Evolutionary conservation across 1,140 invertebrate genomes (phyloP), one percentile per base, ranked within the genome.

Genomic region (Rhizoglyphus robini): DNA sequence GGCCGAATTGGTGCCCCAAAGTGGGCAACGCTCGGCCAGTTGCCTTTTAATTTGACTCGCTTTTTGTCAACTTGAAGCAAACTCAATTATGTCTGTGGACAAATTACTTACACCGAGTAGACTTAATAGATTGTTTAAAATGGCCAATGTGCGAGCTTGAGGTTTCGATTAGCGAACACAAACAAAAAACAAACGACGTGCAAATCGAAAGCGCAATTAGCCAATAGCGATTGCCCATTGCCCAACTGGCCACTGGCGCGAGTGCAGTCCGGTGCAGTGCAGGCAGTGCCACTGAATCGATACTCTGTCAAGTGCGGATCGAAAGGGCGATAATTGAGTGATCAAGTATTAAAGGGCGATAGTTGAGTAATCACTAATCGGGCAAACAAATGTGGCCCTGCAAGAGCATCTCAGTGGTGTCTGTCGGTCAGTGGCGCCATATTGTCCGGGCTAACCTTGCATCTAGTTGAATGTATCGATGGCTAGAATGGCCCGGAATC

Each of bases 31-130:
- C 41, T 46, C 41, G 8, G 36, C 36, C 36, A 18, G 36, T 41
- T 18, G 36, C 41, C 41, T 54, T 32, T 54, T 32, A 54, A 25
- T 54, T 54, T 54, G 23, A 15, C 23, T 54, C 51, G 8, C 8
- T 54, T 54, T 54, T 5, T 54, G 51, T 54, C 51, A 20, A 8
- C 8, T 54, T 8, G 51, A 20, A 54, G 23, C 23, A 25, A 25
- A 32, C 51, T 25, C 51, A 54, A 54, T 54, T 54, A 54, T 54
- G 51, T 5, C 51, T 54, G 51, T 8, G 23, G 20, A 54, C 51
- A 54, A 54, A 54, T 54, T 54, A 54, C 51, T 54, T 54, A 54
- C 51, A 54, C 51, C 23, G 51, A 54, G 20, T 54, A 54, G 51
- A 54, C 51, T 54, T 54, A 54, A 54, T 8, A 54, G 51, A 20